phyloP scores from a whole-genome alignment of 2,797 vertebrate species.

The Gastrophryne carolinensis region DNA sequence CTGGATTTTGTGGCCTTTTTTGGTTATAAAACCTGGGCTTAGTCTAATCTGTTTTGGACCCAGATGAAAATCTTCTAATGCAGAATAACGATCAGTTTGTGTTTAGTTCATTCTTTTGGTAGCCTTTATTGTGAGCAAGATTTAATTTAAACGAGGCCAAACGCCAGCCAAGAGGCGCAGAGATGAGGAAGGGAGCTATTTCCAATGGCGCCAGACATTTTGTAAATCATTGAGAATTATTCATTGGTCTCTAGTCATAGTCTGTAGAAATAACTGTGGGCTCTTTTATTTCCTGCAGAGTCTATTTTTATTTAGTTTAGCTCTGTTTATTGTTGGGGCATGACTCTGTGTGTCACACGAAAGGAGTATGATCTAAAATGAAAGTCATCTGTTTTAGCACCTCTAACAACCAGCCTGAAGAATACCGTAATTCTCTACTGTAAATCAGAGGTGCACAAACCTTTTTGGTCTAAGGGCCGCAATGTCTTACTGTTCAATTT shows the following conservation, averaged over 20 bases:
- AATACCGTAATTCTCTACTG: too few relatives aligned
- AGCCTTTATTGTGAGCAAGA: not conserved
- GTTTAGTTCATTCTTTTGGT: not conserved
- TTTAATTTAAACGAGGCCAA: not conserved
- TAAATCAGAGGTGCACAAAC: too few relatives aligned
- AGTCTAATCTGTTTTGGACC: not conserved
- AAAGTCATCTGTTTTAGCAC: too few relatives aligned
- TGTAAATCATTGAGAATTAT: not conserved
- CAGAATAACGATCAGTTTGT: not conserved
- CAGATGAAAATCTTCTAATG: conserved; percentile 2
- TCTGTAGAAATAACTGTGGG: too few relatives aligned
- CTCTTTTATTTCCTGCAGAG: too few relatives aligned
- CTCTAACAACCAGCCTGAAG: too few relatives aligned
- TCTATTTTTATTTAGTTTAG: too few relatives aligned
- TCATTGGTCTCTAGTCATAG: not conserved
- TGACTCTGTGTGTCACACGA: too few relatives aligned
- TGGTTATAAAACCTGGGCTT: not conserved
- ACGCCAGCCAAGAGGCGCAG: not conserved
- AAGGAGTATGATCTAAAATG: too few relatives aligned
- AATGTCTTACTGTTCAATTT: too few relatives aligned
- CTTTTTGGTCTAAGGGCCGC: too few relatives aligned
- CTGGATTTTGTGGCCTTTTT: not conserved
- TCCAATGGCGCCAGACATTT: conserved; percentile 12
- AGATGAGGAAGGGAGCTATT: conserved; percentile 2
- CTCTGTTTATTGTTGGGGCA: too few relatives aligned